These are phyloP conservation scores for Acipenser oxyrinchus DNA, from an alignment of 2,797 vertebrate genomes.

Conservation along the genomic window DNA sequence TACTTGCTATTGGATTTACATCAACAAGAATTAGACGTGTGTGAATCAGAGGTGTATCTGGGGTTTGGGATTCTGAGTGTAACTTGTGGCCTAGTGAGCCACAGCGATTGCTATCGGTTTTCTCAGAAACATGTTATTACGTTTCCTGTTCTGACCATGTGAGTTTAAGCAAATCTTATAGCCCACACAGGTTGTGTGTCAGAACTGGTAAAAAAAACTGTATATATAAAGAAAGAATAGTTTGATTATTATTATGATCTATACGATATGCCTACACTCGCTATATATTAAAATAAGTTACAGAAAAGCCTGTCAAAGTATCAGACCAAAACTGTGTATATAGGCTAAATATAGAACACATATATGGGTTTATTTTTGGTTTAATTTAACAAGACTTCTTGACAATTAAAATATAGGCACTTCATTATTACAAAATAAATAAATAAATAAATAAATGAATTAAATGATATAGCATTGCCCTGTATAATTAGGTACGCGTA, in stretches of 20 bases:
- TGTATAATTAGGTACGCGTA: no score
- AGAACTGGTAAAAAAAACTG: constrained; percentile 29
- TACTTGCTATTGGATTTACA: constrained; percentile 32
- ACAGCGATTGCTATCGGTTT: constrained; percentile 21
- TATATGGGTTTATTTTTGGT: no score
- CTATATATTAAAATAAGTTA: no score
- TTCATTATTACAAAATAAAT: no score
- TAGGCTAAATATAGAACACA: no score
- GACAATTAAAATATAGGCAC: no score
- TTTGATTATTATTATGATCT: no score
- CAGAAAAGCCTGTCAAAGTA: no score
- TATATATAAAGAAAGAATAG: constrained; percentile 10
- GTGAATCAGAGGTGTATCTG: constrained; percentile 6
- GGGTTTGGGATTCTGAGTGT: constrained; percentile 3
- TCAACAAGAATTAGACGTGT: constrained; percentile 30
- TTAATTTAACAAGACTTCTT: no score
- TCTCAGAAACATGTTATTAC: constrained; percentile 21
- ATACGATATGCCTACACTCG: background rate
- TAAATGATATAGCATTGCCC: no score
- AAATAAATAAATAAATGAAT: no score
- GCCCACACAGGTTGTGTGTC: constrained; percentile 36
- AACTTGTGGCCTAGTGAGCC: constrained; percentile 16
- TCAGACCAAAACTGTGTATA: no score
- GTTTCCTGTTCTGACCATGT: constrained; percentile 31
- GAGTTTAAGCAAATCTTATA: constrained; percentile 22